A percentile compares a stretch with the other conserved stretches of the same genome.
phyloP scores from a whole-genome alignment of 2,888 invertebrate genomes.

The Nemoura dubitans region DNA sequence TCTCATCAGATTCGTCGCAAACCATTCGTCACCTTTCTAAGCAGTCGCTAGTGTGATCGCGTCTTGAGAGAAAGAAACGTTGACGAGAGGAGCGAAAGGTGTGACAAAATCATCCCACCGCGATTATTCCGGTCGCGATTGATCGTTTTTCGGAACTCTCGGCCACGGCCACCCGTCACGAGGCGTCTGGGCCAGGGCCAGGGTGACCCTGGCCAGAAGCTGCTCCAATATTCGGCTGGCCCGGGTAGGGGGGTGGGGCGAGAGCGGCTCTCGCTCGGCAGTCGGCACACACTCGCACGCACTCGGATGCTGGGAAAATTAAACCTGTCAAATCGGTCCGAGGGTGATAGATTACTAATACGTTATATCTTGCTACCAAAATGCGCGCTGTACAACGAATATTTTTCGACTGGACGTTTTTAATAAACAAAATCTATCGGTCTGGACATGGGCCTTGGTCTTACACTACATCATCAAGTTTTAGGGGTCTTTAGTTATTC shows the following conservation, averaged over 20 bases:
- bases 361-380: not conserved
- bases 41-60: too few relatives aligned
- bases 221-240: constrained; percentile 16
- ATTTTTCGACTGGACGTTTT: not conserved
- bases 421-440: constrained; percentile 8
- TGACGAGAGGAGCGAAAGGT: not conserved
- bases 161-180: constrained; percentile 34
- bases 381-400: constrained; percentile 1
- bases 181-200: not conserved
- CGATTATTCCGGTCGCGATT: not conserved
- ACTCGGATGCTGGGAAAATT: not conserved
- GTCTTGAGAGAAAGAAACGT: too few relatives aligned
- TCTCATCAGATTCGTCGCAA: too few relatives aligned
- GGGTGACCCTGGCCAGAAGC: constrained; percentile 26
- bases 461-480: constrained; percentile 36
- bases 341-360: not conserved
- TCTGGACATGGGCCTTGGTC: constrained; percentile 33
- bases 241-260: not conserved
- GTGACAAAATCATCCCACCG: not conserved
- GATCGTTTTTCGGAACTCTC: constrained; percentile 8
- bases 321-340: not conserved
- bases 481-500: constrained; percentile 34
- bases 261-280: not conserved
- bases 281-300: not conserved
- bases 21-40: too few relatives aligned